Conservation (phyloP, 2,113 vertebrate species). For the Myotis yumanensis region DNA sequence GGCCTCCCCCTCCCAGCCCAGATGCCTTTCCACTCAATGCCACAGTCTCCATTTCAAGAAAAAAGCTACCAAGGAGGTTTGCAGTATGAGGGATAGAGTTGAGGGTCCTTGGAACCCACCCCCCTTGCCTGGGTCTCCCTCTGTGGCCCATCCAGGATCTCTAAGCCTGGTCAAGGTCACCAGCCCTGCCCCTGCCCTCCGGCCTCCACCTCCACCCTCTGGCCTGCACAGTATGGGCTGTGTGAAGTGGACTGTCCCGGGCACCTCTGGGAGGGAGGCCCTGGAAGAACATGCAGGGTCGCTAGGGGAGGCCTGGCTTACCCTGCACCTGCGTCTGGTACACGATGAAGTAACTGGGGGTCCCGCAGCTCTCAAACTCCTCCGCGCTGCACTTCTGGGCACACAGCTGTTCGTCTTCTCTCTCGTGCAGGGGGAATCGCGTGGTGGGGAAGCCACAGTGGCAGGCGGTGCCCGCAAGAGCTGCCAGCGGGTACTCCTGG, state of each 20-base stretch:
- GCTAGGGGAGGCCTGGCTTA: slow-evolving; percentile 53
- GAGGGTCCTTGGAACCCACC: not conserved
- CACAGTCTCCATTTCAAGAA: too few relatives aligned
- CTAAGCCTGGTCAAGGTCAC: not conserved
- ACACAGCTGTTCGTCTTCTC: slow-evolving; percentile 93
- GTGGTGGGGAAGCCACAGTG: slow-evolving; percentile 94
- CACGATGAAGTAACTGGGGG: slow-evolving; percentile 90
- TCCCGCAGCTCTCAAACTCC: slow-evolving; percentile 96
- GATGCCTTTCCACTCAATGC: not conserved
- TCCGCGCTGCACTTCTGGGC: slow-evolving; percentile 90
- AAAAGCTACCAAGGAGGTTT: too few relatives aligned
- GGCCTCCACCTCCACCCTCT: not conserved
- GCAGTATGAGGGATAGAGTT: not conserved
- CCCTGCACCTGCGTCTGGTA: slow-evolving; percentile 99
- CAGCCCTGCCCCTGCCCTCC: not conserved
- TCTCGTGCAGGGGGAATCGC: slow-evolving; percentile 93
- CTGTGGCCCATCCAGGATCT: too few relatives aligned
- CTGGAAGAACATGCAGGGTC: accelerated
- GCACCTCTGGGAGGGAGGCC: not conserved
- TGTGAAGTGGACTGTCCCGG: accelerated
- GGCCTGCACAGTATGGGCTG: accelerated
- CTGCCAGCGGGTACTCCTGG: slow-evolving; percentile 94
- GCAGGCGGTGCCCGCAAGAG: slow-evolving; percentile 90
- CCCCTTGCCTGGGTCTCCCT: too few relatives aligned
- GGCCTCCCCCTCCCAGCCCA: not conserved